Base-by-base conservation (phyloP, 2,888 invertebrate genomes). In the Nomada ruficornis region DNA sequence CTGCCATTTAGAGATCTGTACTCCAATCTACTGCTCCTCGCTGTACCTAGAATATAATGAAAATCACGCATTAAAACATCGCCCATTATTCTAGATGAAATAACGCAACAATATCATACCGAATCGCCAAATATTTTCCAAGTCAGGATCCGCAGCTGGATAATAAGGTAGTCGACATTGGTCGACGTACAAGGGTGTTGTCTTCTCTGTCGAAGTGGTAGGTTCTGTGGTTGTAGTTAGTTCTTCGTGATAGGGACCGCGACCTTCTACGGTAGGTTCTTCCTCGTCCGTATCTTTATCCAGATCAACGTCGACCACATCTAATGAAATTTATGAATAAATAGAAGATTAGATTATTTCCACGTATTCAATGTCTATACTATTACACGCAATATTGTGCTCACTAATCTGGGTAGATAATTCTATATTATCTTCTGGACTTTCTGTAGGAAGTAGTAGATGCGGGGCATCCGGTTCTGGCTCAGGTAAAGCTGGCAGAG, bases 1-100 rank as follows among this genome's bases (percentile, higher is more conserved):
- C 96, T 95, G 11, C 94, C 95, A 50, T 94, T 91, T 0, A 94
- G 83, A 62, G 95, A 95, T 29, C 94, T 94, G 91, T 96, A 98
- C 92, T 98, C 97, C 63, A 97, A 94, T 81, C 97, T 95, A 87
- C 97, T 97, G 93, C 96, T 95, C 82, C 95, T 95, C 29, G 95
- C 95, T 0, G 96, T 96, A 64, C 97, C 96, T 96, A 90, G 7
- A 69, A 87, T 76, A 13, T n/a, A 2, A 18, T 69, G 7, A 55
- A 13, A 67, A 47, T 36, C 23, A 44, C 23, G 50, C 52, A 10
- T 44, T 42, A 13, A 47, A 36, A 50, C 20, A 4, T 2, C 23
- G 13, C 18, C 20, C 18, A 23, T 54, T n/a, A 15, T 47, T 47
- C 47, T 13, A 15, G 47, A 47, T 47, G 3, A 4, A 47, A 47